Evolutionary conservation across 2,888 invertebrate genomes (phyloP), one percentile per base, ranked within the genome.

Genomic region (Exephanes ischioxanthus): DNA sequence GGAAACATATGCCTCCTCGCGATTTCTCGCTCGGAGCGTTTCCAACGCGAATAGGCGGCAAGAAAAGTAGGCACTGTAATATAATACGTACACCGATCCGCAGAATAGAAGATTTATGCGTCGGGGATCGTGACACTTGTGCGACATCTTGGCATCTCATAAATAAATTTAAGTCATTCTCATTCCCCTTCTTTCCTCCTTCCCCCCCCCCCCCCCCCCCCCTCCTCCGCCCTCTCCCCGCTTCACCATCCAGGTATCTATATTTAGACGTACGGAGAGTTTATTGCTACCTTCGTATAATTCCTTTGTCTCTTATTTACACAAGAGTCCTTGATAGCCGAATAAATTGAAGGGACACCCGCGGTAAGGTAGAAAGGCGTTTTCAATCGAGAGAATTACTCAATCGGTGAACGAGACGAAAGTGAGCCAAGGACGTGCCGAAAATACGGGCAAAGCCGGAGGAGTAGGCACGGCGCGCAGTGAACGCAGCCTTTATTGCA

Each of bases 331-430:
- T 55, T 55, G 22, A 55, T 55, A 5, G 3, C 22, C 55, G 55
- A 55, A 55, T 55, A 55, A 55, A 55, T 55, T 55, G 19, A 22
- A 19, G 55, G 55, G 55, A 80, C 37, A 33, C 19, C 55, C 14
- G 33, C 37, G 9, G 7, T 37, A 37, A 5, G 37, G 37, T 37
- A 2, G 37, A 37, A 58, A 37, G 30, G 73, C 55, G 66, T 37
- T 73, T 80, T 80, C 66, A 66, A 73, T 80, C 66, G 72, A 66
- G 26, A 33, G 41, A 87, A 90, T 91, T 90, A 90, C 90, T 90
- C 90, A 89, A 91, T 91, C 90, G 88, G 85, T 37, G 88, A 91
- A 90, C 91, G 87, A 88, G 86, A 86, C 88, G 89, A 89, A 90
- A 90, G 90, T 90, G 86, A 90, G 88, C 85, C 89, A 88, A 89